Evolutionary conservation across 1,140 invertebrate genomes (phyloP).

Genomic region (Pachypeltis micranthus): DNA sequence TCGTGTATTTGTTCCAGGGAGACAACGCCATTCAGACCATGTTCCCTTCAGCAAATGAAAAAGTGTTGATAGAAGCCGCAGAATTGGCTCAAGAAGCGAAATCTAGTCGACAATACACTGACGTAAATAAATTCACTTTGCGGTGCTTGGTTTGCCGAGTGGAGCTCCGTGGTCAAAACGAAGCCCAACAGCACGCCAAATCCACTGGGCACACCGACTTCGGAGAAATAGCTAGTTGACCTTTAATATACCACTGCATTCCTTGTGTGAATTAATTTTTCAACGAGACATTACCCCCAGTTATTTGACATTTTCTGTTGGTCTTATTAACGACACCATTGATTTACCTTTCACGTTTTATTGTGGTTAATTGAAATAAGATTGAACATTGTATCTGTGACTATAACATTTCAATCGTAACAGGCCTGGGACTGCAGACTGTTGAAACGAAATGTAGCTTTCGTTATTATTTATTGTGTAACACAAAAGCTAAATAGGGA

Average conservation of each 20-base stretch:
- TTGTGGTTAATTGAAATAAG: too few relatives aligned
- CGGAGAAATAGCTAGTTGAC: slow-evolving; percentile 51
- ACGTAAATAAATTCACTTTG: slow-evolving; percentile 73
- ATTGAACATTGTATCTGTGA: too few relatives aligned
- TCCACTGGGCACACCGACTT: slow-evolving; percentile 75
- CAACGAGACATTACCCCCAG: too few relatives aligned
- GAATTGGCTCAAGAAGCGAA: slow-evolving; percentile 78
- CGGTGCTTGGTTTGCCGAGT: slow-evolving; percentile 68
- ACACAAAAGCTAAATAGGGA: too few relatives aligned
- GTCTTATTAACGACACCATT: too few relatives aligned
- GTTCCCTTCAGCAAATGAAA: slow-evolving; percentile 62
- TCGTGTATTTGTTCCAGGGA: slow-evolving; percentile 27
- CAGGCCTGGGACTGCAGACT: too few relatives aligned
- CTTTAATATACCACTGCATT: neutral
- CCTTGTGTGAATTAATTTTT: neutral
- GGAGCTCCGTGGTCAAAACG: slow-evolving; percentile 58
- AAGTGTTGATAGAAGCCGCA: slow-evolving; percentile 61
- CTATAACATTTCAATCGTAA: too few relatives aligned
- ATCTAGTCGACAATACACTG: slow-evolving; percentile 75
- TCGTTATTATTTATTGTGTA: too few relatives aligned
- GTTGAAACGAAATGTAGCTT: too few relatives aligned
- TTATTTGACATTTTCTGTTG: too few relatives aligned
- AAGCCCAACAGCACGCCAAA: slow-evolving; percentile 74
- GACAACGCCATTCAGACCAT: slow-evolving; percentile 59
- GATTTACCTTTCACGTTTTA: too few relatives aligned